These are phyloP conservation scores for Leucophenga montana DNA, from an alignment of 2,888 invertebrate genomes.

Conservation along the genomic window DNA sequence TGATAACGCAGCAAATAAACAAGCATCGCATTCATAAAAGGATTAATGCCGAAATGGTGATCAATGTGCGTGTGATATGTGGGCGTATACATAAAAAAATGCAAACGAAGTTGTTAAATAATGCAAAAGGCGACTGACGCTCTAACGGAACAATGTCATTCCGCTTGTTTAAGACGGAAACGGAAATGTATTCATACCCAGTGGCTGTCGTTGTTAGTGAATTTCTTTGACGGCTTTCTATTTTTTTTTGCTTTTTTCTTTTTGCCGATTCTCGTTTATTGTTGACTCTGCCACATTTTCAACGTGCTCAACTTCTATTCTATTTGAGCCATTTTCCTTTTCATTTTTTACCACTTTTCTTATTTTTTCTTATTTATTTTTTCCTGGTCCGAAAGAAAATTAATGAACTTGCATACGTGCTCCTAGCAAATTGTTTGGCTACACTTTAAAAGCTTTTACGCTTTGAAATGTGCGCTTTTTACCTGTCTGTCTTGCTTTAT, in stretches of 20 bases:
- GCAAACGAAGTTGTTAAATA: too few species aligned
- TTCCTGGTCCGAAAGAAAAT: slow-evolving; percentile 8
- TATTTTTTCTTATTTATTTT: background rate
- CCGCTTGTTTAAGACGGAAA: too few species aligned
- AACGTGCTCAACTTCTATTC: background rate
- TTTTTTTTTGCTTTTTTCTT: background rate
- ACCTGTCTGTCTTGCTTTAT: slow-evolving; percentile 27
- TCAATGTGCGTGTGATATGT: too few species aligned
- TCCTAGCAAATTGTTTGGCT: slow-evolving; percentile 1
- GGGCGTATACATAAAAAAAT: too few species aligned
- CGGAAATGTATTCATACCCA: too few species aligned
- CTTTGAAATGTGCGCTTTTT: slow-evolving; percentile 6
- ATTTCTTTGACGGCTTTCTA: background rate
- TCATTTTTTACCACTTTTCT: background rate
- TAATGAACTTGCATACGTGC: slow-evolving; percentile 21
- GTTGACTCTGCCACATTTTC: background rate
- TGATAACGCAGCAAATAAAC: too few species aligned
- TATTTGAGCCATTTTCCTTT: slow-evolving; percentile 5
- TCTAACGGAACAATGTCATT: too few species aligned
- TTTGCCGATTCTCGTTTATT: too few species aligned
- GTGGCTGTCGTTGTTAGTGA: too few species aligned
- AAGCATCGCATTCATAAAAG: background rate
- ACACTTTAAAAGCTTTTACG: slow-evolving; percentile 1
- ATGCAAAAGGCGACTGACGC: too few species aligned
- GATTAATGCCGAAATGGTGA: background rate